These are phyloP conservation scores for Drosophila fulvimacula DNA, from an alignment of 2,888 invertebrate genomes.

Conservation along the genomic window DNA sequence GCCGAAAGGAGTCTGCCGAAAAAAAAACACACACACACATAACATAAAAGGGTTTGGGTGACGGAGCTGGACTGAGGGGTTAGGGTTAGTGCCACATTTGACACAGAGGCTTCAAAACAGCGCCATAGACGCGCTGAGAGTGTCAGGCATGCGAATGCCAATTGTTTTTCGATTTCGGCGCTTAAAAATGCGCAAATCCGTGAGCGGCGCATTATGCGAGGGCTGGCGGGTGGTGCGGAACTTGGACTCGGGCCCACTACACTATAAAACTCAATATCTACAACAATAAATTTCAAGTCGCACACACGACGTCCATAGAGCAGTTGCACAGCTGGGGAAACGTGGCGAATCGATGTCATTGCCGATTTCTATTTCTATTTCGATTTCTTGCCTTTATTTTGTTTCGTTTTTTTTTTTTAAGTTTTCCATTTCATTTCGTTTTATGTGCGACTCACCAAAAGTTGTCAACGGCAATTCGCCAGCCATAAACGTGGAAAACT, in stretches of 20 bases:
- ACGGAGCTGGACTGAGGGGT: background rate
- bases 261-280: constrained; percentile 82
- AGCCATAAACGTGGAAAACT: constrained; percentile 61
- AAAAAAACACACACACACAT: too few species aligned
- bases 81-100: constrained; percentile 50
- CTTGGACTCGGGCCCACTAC: constrained; percentile 49
- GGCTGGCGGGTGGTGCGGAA: constrained; percentile 11
- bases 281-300: constrained; percentile 76
- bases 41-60: constrained; percentile 57
- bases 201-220: constrained; percentile 29
- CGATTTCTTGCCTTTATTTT: constrained; percentile 11
- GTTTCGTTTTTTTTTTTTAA: constrained; percentile 57
- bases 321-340: constrained; percentile 57
- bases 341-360: constrained; percentile 73
- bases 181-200: constrained; percentile 71
- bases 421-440: constrained; percentile 77
- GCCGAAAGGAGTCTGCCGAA: constrained; percentile 21
- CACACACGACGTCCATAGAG: constrained; percentile 47
- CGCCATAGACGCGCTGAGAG: constrained; percentile 45
- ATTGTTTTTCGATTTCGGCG: constrained; percentile 81
- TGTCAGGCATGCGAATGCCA: constrained; percentile 79
- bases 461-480: constrained; percentile 72
- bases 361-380: constrained; percentile 41
- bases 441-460: constrained; percentile 69
- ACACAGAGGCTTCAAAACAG: constrained; percentile 62